phyloP scores from a whole-genome alignment of 2,888 invertebrate species.

The Pyrochroa serraticornis region DNA sequence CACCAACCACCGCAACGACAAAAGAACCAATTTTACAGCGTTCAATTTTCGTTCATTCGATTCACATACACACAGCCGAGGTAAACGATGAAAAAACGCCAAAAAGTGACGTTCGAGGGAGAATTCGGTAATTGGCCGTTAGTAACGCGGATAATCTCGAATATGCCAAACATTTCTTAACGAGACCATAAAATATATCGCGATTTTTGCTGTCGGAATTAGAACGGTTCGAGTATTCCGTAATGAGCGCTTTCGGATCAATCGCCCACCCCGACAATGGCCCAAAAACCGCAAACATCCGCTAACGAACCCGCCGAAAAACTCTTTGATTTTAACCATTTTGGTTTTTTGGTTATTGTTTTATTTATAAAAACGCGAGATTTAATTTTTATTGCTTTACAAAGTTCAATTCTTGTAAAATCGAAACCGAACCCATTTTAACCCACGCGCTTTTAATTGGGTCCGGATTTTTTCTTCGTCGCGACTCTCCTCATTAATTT shows the following conservation, averaged over 20 bases:
- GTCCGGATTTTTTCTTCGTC: slow-evolving; percentile 39
- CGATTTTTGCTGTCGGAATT: slow-evolving; percentile 36
- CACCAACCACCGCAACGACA: neutral
- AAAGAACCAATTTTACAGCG: too few species aligned
- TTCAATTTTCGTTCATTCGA: too few species aligned
- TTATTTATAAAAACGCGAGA: too few species aligned
- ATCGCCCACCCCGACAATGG: slow-evolving; percentile 12
- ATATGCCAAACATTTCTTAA: slow-evolving; percentile 39
- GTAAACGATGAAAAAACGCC: neutral
- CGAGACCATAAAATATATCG: slow-evolving; percentile 38
- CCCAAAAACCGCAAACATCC: neutral
- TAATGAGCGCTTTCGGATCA: slow-evolving; percentile 36
- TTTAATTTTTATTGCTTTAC: too few species aligned
- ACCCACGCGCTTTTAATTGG: slow-evolving; percentile 49
- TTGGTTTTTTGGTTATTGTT: too few species aligned
- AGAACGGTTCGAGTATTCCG: slow-evolving; percentile 40
- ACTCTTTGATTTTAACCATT: too few species aligned
- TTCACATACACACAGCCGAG: too few species aligned
- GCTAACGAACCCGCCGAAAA: too few species aligned
- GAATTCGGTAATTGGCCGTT: slow-evolving; percentile 33
- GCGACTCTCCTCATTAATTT: slow-evolving; percentile 50
- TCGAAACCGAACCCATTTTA: slow-evolving; percentile 5
- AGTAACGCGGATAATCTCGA: slow-evolving; percentile 38
- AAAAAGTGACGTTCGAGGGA: slow-evolving; percentile 14
- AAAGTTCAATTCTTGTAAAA: slow-evolving; percentile 8